A percentile compares a stretch with the other conserved stretches of the same genome.
phyloP scores from a whole-genome alignment of 2,113 vertebrate genomes.

The Dipodomys merriami region DNA sequence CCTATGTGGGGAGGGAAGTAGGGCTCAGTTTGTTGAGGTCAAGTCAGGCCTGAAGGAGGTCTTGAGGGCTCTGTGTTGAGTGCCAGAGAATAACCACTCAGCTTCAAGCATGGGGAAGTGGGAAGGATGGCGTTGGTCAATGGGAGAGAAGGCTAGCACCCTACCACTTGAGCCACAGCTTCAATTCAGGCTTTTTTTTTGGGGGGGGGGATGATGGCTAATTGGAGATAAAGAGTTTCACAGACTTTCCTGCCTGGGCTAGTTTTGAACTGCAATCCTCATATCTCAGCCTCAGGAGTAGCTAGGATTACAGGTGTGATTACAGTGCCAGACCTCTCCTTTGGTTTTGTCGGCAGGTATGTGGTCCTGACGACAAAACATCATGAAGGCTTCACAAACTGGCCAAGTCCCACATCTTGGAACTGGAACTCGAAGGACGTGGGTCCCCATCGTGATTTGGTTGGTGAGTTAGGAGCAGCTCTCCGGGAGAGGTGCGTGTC shows the following conservation, averaged over 20 bases:
- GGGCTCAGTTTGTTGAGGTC: background rate
- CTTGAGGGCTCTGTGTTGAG: background rate
- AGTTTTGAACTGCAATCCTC: too few relatives aligned
- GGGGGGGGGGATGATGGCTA: too few relatives aligned
- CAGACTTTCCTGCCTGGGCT: too few relatives aligned
- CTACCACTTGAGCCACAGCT: too few relatives aligned
- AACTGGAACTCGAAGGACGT: conserved; percentile 96
- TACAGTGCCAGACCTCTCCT: background rate
- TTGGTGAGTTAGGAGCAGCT: conserved; percentile 92
- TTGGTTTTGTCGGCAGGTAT: conserved; percentile 86
- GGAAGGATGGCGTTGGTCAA: background rate
- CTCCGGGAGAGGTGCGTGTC: conserved; percentile 89
- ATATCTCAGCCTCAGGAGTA: too few relatives aligned
- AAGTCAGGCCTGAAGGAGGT: background rate
- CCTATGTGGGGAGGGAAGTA: background rate
- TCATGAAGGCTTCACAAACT: conserved; percentile 97
- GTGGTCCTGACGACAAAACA: conserved; percentile 97
- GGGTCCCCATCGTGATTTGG: conserved; percentile 94
- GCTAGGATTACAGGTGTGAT: too few relatives aligned
- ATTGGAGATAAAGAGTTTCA: too few relatives aligned
- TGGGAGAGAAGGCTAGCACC: too few relatives aligned
- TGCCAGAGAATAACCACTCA: background rate
- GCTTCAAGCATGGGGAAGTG: background rate
- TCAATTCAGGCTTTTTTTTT: too few relatives aligned
- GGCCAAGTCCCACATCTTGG: conserved; percentile 93